Evolutionary conservation across 1,140 invertebrate species (phyloP).

Genomic region (Eueides isabella): DNA sequence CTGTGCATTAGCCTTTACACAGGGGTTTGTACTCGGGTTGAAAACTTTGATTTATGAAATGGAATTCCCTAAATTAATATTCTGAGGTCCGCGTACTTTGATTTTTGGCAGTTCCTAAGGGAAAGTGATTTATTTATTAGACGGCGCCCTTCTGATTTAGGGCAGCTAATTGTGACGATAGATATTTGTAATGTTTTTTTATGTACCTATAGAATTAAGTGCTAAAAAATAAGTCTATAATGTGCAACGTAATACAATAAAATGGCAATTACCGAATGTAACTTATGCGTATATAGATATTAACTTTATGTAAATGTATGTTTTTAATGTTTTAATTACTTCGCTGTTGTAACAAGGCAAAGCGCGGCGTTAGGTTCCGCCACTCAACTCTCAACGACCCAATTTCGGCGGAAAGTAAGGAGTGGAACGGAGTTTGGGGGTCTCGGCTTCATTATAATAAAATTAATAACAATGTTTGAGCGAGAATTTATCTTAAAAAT

Average conservation of each 20-base stretch:
- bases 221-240: too few species aligned
- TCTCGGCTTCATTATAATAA: too few species aligned
- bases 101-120: constrained; percentile 45
- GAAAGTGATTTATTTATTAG: constrained; percentile 47
- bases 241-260: too few species aligned
- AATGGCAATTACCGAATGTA: too few species aligned
- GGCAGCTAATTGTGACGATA: constrained; percentile 34
- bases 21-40: constrained; percentile 34
- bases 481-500: too few species aligned
- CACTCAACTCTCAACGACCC: too few species aligned
- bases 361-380: not conserved
- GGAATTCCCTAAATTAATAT: constrained; percentile 61
- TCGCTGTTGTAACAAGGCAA: not conserved
- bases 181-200: constrained; percentile 14
- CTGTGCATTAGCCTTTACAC: constrained; percentile 24
- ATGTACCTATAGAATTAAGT: not conserved
- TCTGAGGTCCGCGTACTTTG: constrained; percentile 50
- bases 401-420: too few species aligned
- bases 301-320: not conserved
- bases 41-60: constrained; percentile 62
- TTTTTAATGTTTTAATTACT: not conserved
- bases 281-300: too few species aligned
- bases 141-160: constrained; percentile 41
- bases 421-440: too few species aligned
- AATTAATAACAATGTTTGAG: too few species aligned